These are phyloP conservation scores for Atractosteus spatula DNA, from an alignment of 2,113 vertebrate species.

Conservation along the genomic window DNA sequence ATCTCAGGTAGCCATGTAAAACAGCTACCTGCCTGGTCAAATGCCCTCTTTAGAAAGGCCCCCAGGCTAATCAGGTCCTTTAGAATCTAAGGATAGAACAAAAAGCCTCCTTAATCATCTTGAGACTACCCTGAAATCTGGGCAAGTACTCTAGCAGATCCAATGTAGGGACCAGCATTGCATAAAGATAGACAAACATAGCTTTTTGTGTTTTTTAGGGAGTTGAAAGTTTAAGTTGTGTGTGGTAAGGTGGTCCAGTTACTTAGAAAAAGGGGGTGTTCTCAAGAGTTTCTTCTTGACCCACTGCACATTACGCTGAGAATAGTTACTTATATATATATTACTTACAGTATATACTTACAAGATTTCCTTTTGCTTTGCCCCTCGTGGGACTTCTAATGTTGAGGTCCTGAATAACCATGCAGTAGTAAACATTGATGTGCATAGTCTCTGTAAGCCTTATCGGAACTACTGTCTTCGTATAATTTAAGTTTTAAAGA, in stretches of 20 bases:
- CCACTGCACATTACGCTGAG: too few species aligned
- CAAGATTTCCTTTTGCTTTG: not conserved
- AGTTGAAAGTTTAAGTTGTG: slow-evolving; percentile 4
- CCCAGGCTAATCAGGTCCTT: slow-evolving; percentile 68
- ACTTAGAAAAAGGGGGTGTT: slow-evolving; percentile 2
- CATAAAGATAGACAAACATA: slow-evolving; percentile 46
- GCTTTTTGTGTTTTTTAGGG: slow-evolving; percentile 31
- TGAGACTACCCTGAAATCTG: slow-evolving; percentile 71
- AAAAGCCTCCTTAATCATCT: slow-evolving; percentile 80
- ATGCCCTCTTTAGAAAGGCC: slow-evolving; percentile 38
- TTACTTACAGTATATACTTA: not conserved
- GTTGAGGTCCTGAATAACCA: too few species aligned
- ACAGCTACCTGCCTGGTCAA: slow-evolving; percentile 32
- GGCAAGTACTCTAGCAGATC: slow-evolving; percentile 55
- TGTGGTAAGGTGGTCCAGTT: not conserved
- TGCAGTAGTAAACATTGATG: too few species aligned
- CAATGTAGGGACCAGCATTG: slow-evolving; percentile 51
- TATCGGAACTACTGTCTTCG: too few species aligned
- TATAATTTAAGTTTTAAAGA: too few species aligned
- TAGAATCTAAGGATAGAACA: slow-evolving; percentile 79
- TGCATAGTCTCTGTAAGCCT: too few species aligned
- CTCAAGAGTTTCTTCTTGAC: not conserved
- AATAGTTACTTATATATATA: not conserved
- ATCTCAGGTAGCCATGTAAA: slow-evolving; percentile 17
- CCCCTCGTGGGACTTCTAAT: too few species aligned